Evolutionary conservation across 2,797 vertebrate genomes (phyloP), one percentile per base, ranked within the genome.

Genomic region (Remorina albescens): DNA sequence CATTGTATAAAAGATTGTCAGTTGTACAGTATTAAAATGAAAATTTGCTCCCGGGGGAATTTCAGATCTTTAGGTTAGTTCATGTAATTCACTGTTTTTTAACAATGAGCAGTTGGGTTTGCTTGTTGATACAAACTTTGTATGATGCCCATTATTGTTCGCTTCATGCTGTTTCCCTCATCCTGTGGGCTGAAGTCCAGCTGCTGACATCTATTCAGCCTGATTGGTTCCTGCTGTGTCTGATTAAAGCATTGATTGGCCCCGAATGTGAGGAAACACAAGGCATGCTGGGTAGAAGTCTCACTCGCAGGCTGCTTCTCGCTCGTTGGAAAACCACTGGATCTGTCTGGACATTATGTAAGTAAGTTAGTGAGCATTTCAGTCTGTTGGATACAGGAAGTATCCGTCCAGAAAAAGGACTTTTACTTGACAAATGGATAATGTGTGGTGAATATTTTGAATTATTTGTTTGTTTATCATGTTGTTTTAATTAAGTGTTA

Each of bases 21-120:
- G 74, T 30, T 90, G 86, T 89, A 90, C 82, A 91, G 86, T 86
- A 92, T 92, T 90, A 88, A 88, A 59, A 92, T 69, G 70, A 73
- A 76, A 75, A 70, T 76, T 88, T 76, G 16, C 81, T 82, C 64
- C 66, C 0, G 53, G 84, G 72, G 74, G 78, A 82, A 78, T 83
- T 78, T 76, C 71, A 76, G 54, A 62, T 88, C 65, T 83, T 82
- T 60, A 78, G 58, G 67, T 72, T 82, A 62, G 30, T 86, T 83
- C 62, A 63, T 78, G 50, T 63, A 23, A 65, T 54, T 72, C 51
- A 58, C 49, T 78, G 71, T 83, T 82, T 82, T 81, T 66, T 41
- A 34, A 42, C 39, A 65, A 18, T 34, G 23, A 39, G 32, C 26
- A 13, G 23, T 1, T n/a, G 42, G 58, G 42, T 80, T 72, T 26